Evolutionary conservation across 1,140 invertebrate species (phyloP).

Genomic region (Oscheius sp.): DNA sequence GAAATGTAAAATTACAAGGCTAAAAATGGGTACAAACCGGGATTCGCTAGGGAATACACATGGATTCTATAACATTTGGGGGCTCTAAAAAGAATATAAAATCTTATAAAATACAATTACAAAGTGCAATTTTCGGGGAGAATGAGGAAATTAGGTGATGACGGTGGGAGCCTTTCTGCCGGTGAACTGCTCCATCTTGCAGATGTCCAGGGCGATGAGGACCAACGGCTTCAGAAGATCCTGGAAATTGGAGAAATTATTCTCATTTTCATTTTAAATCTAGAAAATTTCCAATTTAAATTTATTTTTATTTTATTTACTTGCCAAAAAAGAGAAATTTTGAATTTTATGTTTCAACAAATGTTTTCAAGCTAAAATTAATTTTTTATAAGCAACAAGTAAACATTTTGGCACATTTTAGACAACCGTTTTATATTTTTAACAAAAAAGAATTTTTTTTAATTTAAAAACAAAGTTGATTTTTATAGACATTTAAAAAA

Average conservation of each 20-base stretch:
- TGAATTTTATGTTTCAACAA: no score
- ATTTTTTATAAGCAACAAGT: no score
- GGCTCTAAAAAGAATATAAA: background rate
- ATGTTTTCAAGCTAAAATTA: no score
- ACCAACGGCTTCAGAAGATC: conserved; percentile 81
- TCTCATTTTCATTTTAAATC: conserved; percentile 27
- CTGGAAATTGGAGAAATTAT: no score
- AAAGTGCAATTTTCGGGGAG: background rate
- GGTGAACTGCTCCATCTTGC: conserved; percentile 79
- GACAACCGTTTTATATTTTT: conserved; percentile 15
- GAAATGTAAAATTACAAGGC: no score
- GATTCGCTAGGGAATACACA: no score
- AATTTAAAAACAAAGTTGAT: background rate
- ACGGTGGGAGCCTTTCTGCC: conserved; percentile 86
- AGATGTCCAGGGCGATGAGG: conserved; percentile 80
- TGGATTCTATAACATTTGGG: no score
- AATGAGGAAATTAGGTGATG: conserved; percentile 78
- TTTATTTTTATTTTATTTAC: no score
- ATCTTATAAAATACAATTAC: background rate
- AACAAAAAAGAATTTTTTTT: no score
- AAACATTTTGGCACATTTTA: conserved; percentile 14
- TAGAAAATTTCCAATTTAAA: conserved; percentile 28
- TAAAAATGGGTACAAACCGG: no score
- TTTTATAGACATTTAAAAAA: no score
- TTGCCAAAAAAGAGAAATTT: no score